phyloP scores from a whole-genome alignment of 1,140 invertebrate genomes.

The Zaprionus taronus region DNA sequence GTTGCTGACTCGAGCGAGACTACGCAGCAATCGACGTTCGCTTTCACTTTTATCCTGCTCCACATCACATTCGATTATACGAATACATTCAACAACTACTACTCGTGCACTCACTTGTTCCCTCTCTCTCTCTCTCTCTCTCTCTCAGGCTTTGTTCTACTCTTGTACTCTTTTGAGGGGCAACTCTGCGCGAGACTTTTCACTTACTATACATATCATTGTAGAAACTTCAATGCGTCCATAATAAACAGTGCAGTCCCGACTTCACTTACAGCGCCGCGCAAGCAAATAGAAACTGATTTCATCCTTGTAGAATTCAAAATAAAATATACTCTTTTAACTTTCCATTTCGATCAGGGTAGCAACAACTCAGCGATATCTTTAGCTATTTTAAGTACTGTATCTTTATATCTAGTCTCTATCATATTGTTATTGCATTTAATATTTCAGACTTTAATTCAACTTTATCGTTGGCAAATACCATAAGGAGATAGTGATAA shows the following conservation, averaged over 20 bases:
- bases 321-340: background rate
- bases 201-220: constrained; percentile 20
- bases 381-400: background rate
- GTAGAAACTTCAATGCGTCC: constrained; percentile 16
- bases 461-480: background rate
- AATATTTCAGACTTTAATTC: background rate
- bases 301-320: background rate
- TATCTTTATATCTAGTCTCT: background rate
- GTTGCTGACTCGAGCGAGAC: constrained; percentile 2
- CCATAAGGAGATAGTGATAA: background rate
- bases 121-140: constrained; percentile 17
- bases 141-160: background rate
- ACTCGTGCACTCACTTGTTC: background rate
- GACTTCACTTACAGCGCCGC: background rate
- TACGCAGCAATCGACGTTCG: constrained; percentile 9
- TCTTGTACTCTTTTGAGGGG: background rate
- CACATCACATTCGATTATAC: background rate
- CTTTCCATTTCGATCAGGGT: background rate
- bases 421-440: background rate
- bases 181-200: background rate
- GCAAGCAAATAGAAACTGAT: background rate
- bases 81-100: background rate
- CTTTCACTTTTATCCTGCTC: constrained; percentile 48
- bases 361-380: background rate
- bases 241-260: background rate